Percentiles rank a stretch among this genome's conserved stretches.
Conservation (phyloP, 1,140 invertebrate genomes). For the Drosophila bocki region DNA sequence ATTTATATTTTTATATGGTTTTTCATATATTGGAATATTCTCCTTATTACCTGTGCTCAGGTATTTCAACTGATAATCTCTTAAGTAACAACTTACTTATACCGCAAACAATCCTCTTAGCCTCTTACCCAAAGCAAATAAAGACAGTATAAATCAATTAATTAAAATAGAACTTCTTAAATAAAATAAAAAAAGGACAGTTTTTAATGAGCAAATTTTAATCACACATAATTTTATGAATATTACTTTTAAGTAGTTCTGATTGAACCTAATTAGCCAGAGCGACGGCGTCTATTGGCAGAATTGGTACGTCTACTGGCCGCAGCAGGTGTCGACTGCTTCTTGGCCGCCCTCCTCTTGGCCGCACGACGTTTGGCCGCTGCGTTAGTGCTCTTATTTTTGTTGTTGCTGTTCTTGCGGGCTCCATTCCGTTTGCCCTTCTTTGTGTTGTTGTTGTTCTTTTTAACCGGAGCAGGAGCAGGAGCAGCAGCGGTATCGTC, state of each 20-base stretch:
- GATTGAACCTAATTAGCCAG: neutral
- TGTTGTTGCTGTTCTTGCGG: conserved; percentile 6
- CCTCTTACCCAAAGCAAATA: no score
- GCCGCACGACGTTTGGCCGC: conserved; percentile 1
- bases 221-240: neutral
- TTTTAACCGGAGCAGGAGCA: neutral
- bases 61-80: no score
- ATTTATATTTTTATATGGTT: no score
- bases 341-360: conserved; percentile 16
- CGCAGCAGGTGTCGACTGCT: conserved; percentile 19
- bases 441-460: neutral
- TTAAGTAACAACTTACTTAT: no score
- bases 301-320: conserved; percentile 8
- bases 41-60: no score
- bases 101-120: no score
- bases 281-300: conserved; percentile 6
- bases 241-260: neutral
- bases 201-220: neutral
- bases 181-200: neutral
- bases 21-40: no score
- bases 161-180: neutral
- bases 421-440: neutral
- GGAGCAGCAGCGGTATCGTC: neutral
- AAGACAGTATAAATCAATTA: neutral
- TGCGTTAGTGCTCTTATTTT: neutral